Base-by-base conservation (phyloP, 1,140 invertebrate genomes). In the Drosophila virilis region DNA sequence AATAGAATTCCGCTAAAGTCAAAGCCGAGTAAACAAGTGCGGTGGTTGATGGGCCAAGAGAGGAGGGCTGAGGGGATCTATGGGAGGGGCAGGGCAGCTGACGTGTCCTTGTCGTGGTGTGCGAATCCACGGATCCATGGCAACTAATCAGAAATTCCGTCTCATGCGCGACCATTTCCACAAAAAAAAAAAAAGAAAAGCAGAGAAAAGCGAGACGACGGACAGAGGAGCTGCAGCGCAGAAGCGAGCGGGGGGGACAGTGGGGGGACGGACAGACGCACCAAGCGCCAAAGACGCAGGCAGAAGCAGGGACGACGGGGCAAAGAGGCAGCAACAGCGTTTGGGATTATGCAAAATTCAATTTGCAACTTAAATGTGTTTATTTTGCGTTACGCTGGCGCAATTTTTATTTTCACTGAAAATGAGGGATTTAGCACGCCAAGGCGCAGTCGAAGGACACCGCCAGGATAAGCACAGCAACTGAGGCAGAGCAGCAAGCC, bases 341-440 rank as follows among this genome's bases (percentile, higher is more conserved):
- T 28, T 73, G 79, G 82, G 90, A 91, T 91, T 91, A 91, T 91
- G 81, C 76, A 82, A 86, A 91, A 91, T 91, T 91, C 90, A 91
- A 91, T 91, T 91, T 91, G 85, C 90, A 91, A 91, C 81, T 91
- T 91, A 86, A 91, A 91, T 91, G 90, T 91, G 90, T 91, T 91
- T 91, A 91, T 91, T 91, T 90, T 91, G 85, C 81, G 84, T 91
- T 91, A 89, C 84, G 84, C 79, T 89, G 84, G 82, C 84, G 84
- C 85, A 89, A 90, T 89, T 89, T 89, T 90, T 89, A 88, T 88
- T 89, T 88, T 89, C 84, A 83, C 80, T 88, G 84, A 89, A 88
- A 88, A 88, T 88, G 83, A 88, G 83, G 84, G 83, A 88, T 83
- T 88, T 88, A 88, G 6, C 83, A 71, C 62, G 15, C 50, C 37